A percentile compares a stretch with the other conserved stretches of the same genome.
Evolutionary conservation across 2,797 vertebrate genomes (phyloP).

Genomic region (Danio jaintianensis): DNA sequence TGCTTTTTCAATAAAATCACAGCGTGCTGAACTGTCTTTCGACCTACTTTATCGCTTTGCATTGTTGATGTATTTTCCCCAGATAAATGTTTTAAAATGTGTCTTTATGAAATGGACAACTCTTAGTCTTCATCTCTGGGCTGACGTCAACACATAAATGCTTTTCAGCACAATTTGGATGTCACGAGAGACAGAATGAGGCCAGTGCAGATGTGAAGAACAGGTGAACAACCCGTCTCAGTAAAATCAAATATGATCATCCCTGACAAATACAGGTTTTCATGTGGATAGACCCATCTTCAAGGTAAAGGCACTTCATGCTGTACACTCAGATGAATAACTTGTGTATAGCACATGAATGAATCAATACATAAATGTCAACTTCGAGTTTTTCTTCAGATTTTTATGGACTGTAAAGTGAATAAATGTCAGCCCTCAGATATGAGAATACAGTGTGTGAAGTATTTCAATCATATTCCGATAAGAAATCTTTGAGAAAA

Average conservation of each 20-base stretch:
- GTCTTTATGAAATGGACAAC: background rate
- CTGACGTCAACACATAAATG: conserved; percentile 3
- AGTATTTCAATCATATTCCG: background rate
- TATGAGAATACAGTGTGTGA: background rate
- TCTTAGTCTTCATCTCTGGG: background rate
- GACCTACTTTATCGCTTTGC: background rate
- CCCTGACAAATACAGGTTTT: background rate
- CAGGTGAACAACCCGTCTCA: background rate
- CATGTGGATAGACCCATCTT: background rate
- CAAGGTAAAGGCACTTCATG: background rate
- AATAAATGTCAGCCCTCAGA: background rate
- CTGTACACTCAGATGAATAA: background rate
- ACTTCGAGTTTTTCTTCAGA: background rate
- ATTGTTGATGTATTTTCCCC: conserved; percentile 10
- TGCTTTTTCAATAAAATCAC: background rate
- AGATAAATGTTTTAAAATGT: conserved; percentile 1
- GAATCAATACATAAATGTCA: background rate
- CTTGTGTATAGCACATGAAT: background rate
- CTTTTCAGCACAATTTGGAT: conserved; percentile 28
- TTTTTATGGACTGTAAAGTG: background rate
- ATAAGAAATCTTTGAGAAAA: background rate
- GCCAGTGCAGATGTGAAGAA: conserved; percentile 27
- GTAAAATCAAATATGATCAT: conserved; percentile 21
- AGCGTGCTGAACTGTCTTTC: background rate
- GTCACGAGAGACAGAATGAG: conserved; percentile 47